phyloP scores from a whole-genome alignment of 2,797 vertebrate genomes.

The Etheostoma nigrum region DNA sequence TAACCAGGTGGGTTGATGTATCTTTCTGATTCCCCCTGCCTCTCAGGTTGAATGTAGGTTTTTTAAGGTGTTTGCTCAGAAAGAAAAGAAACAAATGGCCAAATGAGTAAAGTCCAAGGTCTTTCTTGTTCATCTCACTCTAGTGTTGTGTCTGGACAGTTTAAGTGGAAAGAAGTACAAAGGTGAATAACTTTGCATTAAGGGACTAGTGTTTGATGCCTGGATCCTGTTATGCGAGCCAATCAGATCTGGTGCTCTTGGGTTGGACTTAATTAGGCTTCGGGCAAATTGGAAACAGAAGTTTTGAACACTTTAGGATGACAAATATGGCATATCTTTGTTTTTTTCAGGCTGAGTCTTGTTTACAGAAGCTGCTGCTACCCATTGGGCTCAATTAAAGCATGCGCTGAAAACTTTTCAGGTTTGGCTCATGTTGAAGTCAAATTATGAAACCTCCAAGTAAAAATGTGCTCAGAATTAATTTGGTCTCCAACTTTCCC shows the following conservation, averaged over 20 bases:
- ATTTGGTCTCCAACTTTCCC: neutral
- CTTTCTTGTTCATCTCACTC: neutral
- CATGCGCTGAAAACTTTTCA: slow-evolving; percentile 10
- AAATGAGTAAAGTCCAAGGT: neutral
- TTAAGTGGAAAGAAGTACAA: neutral
- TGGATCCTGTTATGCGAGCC: neutral
- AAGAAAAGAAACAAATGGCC: neutral
- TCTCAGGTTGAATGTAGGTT: neutral
- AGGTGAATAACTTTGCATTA: neutral
- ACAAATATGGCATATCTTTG: neutral
- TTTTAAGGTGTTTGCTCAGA: neutral
- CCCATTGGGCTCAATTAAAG: slow-evolving; percentile 41
- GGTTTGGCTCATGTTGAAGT: slow-evolving; percentile 3
- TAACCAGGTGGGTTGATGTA: neutral
- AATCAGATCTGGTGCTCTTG: neutral
- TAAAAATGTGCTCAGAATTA: slow-evolving; percentile 12
- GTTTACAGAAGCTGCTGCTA: neutral
- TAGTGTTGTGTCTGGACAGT: neutral
- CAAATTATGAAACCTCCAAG: neutral
- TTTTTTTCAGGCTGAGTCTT: neutral
- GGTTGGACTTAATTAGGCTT: slow-evolving; percentile 8
- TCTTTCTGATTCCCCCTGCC: neutral
- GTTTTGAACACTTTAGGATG: slow-evolving; percentile 1
- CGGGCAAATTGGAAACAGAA: neutral
- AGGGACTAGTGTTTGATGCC: neutral